Evolutionary conservation across 1,140 invertebrate species (phyloP), one percentile per base, ranked within the genome.

Genomic region (Aphaenogaster floridana): DNA sequence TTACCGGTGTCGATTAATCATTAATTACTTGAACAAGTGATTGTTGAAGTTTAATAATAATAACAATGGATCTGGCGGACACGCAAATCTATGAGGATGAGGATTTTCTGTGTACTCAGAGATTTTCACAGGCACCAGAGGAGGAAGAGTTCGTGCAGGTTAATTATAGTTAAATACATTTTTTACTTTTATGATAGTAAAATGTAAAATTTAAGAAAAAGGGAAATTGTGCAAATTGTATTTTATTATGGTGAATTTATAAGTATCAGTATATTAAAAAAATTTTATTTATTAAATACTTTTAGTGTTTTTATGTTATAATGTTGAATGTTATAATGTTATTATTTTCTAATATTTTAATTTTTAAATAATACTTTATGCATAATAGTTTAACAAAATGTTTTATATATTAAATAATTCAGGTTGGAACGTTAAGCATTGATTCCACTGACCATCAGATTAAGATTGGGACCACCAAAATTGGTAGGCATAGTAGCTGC

Each of bases 391-490:
- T 17, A 36, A 72, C 6, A 15, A 64, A 11, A 28, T 28, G 11
- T 59, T 68, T 74, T 45, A 63, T 42, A 69, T 78, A 8, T 77
- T 36, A 57, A 42, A 61, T 34, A 66, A 71, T 93, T 88, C 52
- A 93, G 92, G 36, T 93, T 54, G 92, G 88, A 54, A 69, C 52
- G 13, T 59, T 93, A 34, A 57, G 0, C 1, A 66, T 92, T 8
- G 48, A 66, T 48, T 48, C 42, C 3, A 68, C 13, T 17, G 15
- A 54, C 4, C 68, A 91, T 81, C 59, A 68, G 15, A 87, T 93
- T 34, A 66, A 87, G 8, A 57, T 42, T 28, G 91, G 92, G 13
- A 66, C 81, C 36, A 91, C 48, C 57, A 88, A 63, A 54, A 91
- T 93, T 77, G 91, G 92, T 17, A 89, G 92, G 15, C 63, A 71